Base-by-base conservation (phyloP, 2,888 invertebrate genomes). In the Metalampra italica region DNA sequence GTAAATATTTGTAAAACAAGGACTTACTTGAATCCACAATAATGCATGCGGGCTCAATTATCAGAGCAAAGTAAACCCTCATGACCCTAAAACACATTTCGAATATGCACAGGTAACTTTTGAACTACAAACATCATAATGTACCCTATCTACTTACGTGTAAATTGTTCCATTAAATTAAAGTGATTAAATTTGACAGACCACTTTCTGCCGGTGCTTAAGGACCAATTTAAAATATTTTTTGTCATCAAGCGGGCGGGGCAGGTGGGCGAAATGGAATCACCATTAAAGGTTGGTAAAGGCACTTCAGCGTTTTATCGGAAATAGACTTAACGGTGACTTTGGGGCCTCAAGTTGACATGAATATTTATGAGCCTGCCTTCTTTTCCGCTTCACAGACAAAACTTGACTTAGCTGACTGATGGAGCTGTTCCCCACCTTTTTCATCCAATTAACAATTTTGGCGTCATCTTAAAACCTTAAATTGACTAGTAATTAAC, bases 341-440 rank as follows among this genome's bases (percentile, higher is more conserved):
- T 85, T 84, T 75, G 68, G 74, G 73, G 78, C 71, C 75, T 75
- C 71, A 77, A 82, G 77, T 77, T 79, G 73, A 75, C 76, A 82
- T 87, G 88, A 85, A 88, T 87, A 88, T 87, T 88, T 82, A 88
- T 88, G 82, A 87, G 72, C 53, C 63, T 58, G 62, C 71, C 71
- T 72, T 78, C 76, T 80, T 82, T 69, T 46, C 42, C 44, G 37
- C 45, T 32, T 47, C 41, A 40, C 51, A 37, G 44, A 47, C 40
- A 44, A 51, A 63, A 62, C 61, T 62, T 59, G 54, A 51, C 56
- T 59, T 51, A 41, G 47, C 52, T 50, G 53, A 51, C 51, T 49
- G 49, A 50, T 56, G 54, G 50, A 50, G 45, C 47, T 40, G 51
- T 46, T 45, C 46, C 50, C 46, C 43, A 39, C 47, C 51, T 53